These are phyloP conservation scores for Diacarnus erythraeanus DNA, from an alignment of 37 sponge, comb jelly and placozoan genomes.

Conservation along the genomic window DNA sequence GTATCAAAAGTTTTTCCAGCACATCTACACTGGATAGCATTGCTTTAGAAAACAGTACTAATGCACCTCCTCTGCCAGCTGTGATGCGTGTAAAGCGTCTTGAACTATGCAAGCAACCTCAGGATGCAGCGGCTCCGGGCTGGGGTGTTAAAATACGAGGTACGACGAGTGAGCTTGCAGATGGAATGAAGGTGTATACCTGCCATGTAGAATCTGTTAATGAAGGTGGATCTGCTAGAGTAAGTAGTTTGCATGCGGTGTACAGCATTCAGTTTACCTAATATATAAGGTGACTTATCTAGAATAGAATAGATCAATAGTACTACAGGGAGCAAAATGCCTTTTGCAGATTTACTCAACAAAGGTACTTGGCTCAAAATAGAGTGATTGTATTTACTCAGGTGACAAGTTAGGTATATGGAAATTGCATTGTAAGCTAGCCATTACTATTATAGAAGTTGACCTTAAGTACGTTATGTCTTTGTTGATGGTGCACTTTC, in stretches of 20 bases:
- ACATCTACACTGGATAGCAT: constrained; percentile 20
- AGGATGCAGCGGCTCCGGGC: neutral
- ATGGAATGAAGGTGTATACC: constrained; percentile 39
- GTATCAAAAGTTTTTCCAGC: constrained; percentile 17
- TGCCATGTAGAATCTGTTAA: constrained; percentile 51
- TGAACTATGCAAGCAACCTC: constrained; percentile 13
- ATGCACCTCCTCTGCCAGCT: constrained; percentile 16
- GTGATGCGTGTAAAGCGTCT: constrained; percentile 9
- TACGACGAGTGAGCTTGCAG: constrained; percentile 43
- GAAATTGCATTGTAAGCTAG: too few relatives aligned
- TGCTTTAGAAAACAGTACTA: neutral
- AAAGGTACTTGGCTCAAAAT: too few relatives aligned
- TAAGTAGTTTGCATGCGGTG: constrained; percentile 11
- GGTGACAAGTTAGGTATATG: too few relatives aligned
- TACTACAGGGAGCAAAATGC: too few relatives aligned
- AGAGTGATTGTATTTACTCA: too few relatives aligned
- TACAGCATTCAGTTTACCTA: too few relatives aligned
- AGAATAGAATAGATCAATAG: too few relatives aligned
- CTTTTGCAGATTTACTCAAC: too few relatives aligned
- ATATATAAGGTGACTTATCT: too few relatives aligned
- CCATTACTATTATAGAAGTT: too few relatives aligned
- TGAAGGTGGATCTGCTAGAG: constrained; percentile 46
- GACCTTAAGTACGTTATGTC: too few relatives aligned
- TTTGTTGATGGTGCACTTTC: too few relatives aligned
- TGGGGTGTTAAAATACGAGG: constrained; percentile 54